Evolutionary conservation across 2,797 vertebrate genomes (phyloP).

Genomic region (Geotrypetes seraphini): DNA sequence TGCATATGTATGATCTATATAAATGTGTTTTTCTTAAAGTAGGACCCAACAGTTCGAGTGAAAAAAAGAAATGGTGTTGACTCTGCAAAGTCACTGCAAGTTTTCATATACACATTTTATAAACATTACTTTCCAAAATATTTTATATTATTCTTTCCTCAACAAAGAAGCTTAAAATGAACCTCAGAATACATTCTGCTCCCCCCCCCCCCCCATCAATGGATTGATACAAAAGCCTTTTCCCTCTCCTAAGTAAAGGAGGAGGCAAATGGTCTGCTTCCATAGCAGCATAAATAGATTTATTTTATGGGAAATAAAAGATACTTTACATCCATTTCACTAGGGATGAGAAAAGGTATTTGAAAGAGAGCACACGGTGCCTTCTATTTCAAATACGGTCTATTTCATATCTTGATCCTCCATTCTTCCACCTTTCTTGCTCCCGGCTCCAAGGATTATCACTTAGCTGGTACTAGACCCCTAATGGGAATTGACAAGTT

Average conservation of each 20-base stretch:
- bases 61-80: constrained; percentile 21
- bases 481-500: constrained; percentile 67
- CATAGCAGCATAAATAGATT: constrained; percentile 67
- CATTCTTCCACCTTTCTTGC: constrained; percentile 4
- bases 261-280: constrained; percentile 59
- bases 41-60: constrained; percentile 22
- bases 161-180: constrained; percentile 57
- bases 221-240: constrained; percentile 54
- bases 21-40: constrained; percentile 8
- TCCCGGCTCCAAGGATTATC: constrained; percentile 32
- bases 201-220: constrained; percentile 72
- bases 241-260: constrained; percentile 49
- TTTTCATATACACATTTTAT: constrained; percentile 47
- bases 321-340: constrained; percentile 48
- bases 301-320: constrained; percentile 61
- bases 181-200: constrained; percentile 61
- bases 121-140: constrained; percentile 76
- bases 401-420: constrained; percentile 35
- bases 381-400: constrained; percentile 32
- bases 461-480: constrained; percentile 37
- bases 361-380: constrained; percentile 36
- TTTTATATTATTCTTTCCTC: constrained; percentile 58
- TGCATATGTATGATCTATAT: constrained; percentile 1
- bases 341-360: constrained; percentile 13
- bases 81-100: background rate